Conservation (phyloP, 2,113 vertebrate species). For the Campylomormyrus tamandua region DNA sequence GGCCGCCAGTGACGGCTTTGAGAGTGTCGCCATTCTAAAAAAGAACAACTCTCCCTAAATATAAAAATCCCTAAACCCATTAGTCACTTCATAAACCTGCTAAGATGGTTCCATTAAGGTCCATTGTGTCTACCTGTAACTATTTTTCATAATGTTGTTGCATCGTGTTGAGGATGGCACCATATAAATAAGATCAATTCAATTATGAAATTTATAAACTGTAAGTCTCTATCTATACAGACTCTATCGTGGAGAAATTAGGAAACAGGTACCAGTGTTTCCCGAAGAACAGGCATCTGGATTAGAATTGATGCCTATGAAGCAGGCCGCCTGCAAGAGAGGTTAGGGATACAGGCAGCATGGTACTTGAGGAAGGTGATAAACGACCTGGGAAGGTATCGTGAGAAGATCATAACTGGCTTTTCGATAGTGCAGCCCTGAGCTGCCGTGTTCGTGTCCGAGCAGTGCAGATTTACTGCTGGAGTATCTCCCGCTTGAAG, state of each 20-base stretch:
- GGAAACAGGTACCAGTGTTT: not conserved
- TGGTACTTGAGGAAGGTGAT: not conserved
- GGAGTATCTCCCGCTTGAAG: constrained; percentile 17
- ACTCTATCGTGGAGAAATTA: not conserved
- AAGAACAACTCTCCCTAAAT: not conserved
- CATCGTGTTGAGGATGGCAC: not conserved
- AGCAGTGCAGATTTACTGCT: constrained; percentile 41
- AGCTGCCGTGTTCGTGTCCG: constrained; percentile 25
- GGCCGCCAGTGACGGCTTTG: not conserved
- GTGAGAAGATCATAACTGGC: constrained; percentile 20
- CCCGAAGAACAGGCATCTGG: not conserved
- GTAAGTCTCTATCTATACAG: not conserved
- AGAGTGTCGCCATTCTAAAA: not conserved
- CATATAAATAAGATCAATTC: not conserved
- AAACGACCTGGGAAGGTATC: not conserved
- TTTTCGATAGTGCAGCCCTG: constrained; percentile 33
- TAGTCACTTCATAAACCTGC: not conserved
- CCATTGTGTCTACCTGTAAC: not conserved
- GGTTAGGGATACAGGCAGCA: not conserved
- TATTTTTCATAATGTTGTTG: not conserved
- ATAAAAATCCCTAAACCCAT: not conserved
- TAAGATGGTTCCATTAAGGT: not conserved
- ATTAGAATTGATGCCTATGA: not conserved
- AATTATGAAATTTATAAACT: not conserved
- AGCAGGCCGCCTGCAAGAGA: not conserved